Evolutionary conservation across 2,113 vertebrate species (phyloP).

Genomic region (Phyllostomus hastatus): DNA sequence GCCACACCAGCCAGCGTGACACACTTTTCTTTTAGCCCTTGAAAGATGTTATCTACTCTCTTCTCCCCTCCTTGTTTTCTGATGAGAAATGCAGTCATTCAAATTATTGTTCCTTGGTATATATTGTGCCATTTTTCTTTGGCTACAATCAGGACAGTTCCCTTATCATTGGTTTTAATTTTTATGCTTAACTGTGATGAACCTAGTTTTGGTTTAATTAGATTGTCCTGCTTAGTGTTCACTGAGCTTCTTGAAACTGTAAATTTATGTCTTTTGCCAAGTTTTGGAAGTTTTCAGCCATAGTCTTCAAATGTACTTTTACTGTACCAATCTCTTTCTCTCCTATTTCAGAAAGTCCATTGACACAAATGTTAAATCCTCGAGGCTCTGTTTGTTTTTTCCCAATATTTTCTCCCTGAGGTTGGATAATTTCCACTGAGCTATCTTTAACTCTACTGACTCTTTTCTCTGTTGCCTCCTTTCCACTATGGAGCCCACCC

Average conservation of each 20-base stretch:
- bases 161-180: background rate
- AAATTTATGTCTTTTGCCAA: no score
- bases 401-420: background rate
- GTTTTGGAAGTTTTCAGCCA: background rate
- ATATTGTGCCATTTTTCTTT: background rate
- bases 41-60: background rate
- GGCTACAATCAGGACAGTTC: background rate
- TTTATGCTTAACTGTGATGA: background rate
- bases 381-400: background rate
- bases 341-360: background rate
- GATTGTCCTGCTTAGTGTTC: background rate
- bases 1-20: no score
- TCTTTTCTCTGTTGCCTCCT: background rate
- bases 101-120: background rate
- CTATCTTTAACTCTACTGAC: background rate
- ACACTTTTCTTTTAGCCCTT: background rate
- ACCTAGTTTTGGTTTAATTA: background rate
- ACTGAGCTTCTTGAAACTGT: no score
- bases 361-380: background rate
- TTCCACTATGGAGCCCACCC: background rate
- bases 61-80: background rate
- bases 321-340: background rate
- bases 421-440: background rate
- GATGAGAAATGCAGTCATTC: background rate
- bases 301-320: background rate